A percentile compares a stretch with the other conserved stretches of the same genome.
phyloP scores from a whole-genome alignment of 2,797 vertebrate species.

The Lophotriccus pileatus region DNA sequence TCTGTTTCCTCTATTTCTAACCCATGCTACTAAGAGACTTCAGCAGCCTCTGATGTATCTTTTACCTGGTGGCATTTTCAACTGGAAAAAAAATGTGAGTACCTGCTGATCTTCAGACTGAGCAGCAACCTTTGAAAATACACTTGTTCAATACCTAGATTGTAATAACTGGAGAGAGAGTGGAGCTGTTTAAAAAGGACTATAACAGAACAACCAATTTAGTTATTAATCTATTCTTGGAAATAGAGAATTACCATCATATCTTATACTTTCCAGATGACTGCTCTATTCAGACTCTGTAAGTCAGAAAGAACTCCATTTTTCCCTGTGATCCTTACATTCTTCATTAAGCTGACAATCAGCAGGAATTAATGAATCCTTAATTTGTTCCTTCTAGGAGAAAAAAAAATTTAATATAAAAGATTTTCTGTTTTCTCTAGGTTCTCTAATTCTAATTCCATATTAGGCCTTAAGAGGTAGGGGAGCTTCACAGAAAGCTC shows the following conservation, averaged over 20 bases:
- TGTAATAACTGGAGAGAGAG: not conserved
- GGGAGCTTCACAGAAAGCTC: not conserved
- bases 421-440: not conserved
- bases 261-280: slow-evolving; percentile 12
- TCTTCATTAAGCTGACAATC: slow-evolving; percentile 30
- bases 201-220: slow-evolving; percentile 2
- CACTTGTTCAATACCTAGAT: not conserved
- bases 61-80: not conserved
- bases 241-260: not conserved
- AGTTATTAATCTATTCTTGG: slow-evolving; percentile 29
- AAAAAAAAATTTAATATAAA: not conserved
- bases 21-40: not conserved
- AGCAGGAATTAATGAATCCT: slow-evolving; percentile 1
- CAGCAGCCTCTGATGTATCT: not conserved
- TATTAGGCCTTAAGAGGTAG: not conserved
- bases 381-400: not conserved
- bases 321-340: not conserved
- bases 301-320: not conserved
- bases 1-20: not conserved
- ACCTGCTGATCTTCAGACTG: not conserved
- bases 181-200: not conserved
- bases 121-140: not conserved
- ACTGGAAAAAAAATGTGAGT: not conserved
- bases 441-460: not conserved
- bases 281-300: slow-evolving; percentile 12